Evolutionary conservation across 2,888 invertebrate species (phyloP), one percentile per base, ranked within the genome.

Genomic region (Apamea monoglypha): DNA sequence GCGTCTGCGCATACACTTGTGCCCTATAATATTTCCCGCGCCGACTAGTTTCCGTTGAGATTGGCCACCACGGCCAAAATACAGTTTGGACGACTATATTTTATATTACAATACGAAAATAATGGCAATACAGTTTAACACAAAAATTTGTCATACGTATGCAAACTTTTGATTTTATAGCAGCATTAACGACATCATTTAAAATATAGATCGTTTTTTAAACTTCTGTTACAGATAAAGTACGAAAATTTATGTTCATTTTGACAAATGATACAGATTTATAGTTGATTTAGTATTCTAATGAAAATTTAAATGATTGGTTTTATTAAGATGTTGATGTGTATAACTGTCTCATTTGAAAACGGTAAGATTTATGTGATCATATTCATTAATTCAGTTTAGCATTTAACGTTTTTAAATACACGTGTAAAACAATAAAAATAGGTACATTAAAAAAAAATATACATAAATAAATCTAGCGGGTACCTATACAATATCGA

Each of bases 341-440:
- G 44, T 77, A 67, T 83, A 82, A 86, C 83, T 76, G 70, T 76
- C 80, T 83, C 61, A 86, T 89, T 85, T 86, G 59, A 75, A 80
- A 80, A 79, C 68, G 25, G n/a, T 61, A 76, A 86, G 83, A 89
- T 88, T 90, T 87, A 90, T 87, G 86, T 85, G 44, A 78, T 82
- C 12, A 36, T 70, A 70, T 82, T 71, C 18, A 73, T 59, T 29
- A 21, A 14, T 73, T 61, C 25, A 71, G 7, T 61, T 67, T 36
- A 56, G 29, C 68, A 61, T 63, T 59, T 81, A 63, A 68, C 25
- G 56, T 25, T 56, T 36, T n/a, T 40, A 50, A 71, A 61, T 67
- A 29, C 40, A n/a, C 50, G 1, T 47, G 10, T 21, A 18, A 32
- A 63, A 74, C 6, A 16, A n/a, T 36, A n/a, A n/a, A n/a, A n/a